These are phyloP conservation scores for Panagrolaimus sp. DNA, from an alignment of 1,140 invertebrate genomes.

Conservation along the genomic window DNA sequence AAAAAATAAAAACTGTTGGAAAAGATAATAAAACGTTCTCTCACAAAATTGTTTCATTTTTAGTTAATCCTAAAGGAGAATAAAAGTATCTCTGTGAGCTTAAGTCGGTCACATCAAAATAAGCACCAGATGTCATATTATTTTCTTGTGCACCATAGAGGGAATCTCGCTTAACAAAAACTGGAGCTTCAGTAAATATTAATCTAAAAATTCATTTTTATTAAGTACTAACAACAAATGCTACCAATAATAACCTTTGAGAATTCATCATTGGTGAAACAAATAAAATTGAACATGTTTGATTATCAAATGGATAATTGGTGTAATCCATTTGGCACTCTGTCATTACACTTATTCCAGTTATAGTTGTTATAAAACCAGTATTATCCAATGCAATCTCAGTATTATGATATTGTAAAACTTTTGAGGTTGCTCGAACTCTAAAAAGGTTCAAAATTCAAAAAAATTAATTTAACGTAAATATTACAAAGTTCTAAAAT, in stretches of 20 bases:
- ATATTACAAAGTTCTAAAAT: not conserved
- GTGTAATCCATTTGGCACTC: not conserved
- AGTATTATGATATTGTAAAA: not conserved
- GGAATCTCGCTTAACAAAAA: no score
- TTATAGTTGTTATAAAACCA: not conserved
- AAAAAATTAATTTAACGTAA: not conserved
- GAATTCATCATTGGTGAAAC: not conserved
- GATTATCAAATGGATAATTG: conserved; percentile 4
- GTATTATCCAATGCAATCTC: not conserved
- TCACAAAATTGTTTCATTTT: not conserved
- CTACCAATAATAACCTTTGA: no score
- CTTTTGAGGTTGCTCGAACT: not conserved
- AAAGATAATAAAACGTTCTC: not conserved
- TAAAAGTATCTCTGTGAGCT: not conserved
- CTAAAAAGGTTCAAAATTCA: not conserved
- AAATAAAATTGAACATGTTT: not conserved
- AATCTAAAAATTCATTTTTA: no score
- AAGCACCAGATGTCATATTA: not conserved
- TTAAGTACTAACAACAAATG: no score
- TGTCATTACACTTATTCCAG: not conserved
- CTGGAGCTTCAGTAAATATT: no score
- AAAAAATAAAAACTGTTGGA: not conserved
- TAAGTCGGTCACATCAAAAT: not conserved
- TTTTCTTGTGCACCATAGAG: not conserved
- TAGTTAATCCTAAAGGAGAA: not conserved